Evolutionary conservation across 2,797 vertebrate genomes (phyloP).

Genomic region (Pitangus sulphuratus): DNA sequence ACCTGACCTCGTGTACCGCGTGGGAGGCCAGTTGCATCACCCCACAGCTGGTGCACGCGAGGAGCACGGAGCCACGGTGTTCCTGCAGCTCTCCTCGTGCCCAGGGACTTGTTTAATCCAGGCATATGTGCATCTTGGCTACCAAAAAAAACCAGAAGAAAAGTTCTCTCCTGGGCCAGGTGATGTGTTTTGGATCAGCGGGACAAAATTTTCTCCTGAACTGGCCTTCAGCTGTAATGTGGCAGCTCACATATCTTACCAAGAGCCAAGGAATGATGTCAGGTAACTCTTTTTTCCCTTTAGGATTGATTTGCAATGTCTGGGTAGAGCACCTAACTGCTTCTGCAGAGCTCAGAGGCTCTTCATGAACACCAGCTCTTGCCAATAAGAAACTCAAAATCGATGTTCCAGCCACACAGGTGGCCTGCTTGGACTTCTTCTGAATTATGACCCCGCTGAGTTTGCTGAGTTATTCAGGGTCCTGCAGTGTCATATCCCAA

Average conservation of each 20-base stretch:
- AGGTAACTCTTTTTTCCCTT: background rate
- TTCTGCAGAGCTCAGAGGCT: conserved; percentile 13
- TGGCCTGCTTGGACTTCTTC: background rate
- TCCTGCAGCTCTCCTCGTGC: background rate
- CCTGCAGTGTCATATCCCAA: background rate
- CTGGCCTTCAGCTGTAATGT: background rate
- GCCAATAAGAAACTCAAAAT: background rate
- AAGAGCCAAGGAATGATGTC: background rate
- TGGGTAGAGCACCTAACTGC: background rate
- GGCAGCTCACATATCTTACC: background rate
- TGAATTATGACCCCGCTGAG: background rate
- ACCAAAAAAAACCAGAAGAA: background rate
- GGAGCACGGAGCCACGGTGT: rapidly evolving
- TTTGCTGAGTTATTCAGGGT: background rate
- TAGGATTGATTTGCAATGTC: background rate
- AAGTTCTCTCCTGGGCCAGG: background rate
- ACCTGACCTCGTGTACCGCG: background rate
- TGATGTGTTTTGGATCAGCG: background rate
- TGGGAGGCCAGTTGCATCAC: background rate
- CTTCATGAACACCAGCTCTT: background rate
- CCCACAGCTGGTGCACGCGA: background rate
- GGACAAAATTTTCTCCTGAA: background rate
- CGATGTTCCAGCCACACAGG: background rate
- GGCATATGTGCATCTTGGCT: background rate
- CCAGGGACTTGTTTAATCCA: background rate